A percentile compares a stretch with the other conserved stretches of the same genome.
Conservation (phyloP, 2,888 invertebrate species). For the Limnephilus lunatus region DNA sequence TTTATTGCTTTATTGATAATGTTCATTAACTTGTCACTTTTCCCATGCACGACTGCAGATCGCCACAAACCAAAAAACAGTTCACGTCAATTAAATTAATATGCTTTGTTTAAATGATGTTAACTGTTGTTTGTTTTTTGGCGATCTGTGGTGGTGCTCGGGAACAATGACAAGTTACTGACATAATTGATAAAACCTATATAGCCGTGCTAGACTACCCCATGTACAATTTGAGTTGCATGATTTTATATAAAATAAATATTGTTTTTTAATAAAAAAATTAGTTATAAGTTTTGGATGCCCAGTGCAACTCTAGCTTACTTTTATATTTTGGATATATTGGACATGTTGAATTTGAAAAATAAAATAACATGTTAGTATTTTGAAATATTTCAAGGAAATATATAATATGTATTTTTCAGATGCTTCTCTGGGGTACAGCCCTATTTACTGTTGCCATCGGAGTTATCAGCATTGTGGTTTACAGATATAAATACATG, state of each 20-base stretch:
- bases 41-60: no score
- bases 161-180: no score
- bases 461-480: conserved; percentile 84
- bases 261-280: not conserved
- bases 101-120: no score
- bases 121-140: no score
- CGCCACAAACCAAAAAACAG: no score
- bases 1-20: not conserved
- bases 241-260: not conserved
- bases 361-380: conserved; percentile 26
- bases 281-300: not conserved
- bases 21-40: no score
- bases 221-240: not conserved
- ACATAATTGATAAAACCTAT: no score
- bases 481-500: conserved; percentile 83
- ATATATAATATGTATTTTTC: conserved; percentile 57
- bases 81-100: no score
- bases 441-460: conserved; percentile 82
- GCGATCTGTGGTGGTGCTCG: no score
- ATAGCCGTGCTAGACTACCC: no score
- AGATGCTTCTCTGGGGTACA: conserved; percentile 82
- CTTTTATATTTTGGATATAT: not conserved
- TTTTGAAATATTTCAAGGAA: conserved; percentile 34
- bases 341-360: not conserved
- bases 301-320: not conserved